Evolutionary conservation across 1,140 invertebrate species (phyloP).

Genomic region (Limonius californicus): DNA sequence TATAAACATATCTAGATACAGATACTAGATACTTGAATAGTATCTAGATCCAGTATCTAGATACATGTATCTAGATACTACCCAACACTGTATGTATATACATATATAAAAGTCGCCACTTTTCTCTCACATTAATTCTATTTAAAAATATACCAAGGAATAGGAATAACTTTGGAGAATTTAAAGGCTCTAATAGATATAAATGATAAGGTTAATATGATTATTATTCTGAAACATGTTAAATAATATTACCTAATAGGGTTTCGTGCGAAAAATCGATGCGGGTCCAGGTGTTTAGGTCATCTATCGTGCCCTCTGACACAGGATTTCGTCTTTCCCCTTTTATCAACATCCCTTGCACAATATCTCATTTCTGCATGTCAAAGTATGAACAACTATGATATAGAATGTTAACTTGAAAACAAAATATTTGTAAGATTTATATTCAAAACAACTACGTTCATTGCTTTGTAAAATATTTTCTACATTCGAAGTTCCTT

Average conservation of each 20-base stretch:
- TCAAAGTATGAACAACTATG: neutral
- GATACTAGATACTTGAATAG: too few relatives aligned
- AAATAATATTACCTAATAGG: constrained; percentile 7
- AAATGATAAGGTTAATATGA: neutral
- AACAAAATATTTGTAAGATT: constrained; percentile 2
- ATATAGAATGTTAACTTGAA: neutral
- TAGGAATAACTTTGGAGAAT: too few relatives aligned
- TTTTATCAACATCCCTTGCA: constrained; percentile 21
- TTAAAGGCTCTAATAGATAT: too few relatives aligned
- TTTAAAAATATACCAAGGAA: too few relatives aligned
- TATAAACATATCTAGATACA: too few relatives aligned
- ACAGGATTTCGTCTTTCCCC: constrained; percentile 28
- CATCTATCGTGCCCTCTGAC: constrained; percentile 34
- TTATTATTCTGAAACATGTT: neutral
- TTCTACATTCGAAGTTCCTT: too few relatives aligned
- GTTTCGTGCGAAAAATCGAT: constrained; percentile 33
- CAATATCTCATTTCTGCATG: constrained; percentile 10
- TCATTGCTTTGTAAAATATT: too few relatives aligned
- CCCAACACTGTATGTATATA: neutral
- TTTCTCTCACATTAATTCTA: too few relatives aligned
- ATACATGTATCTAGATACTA: too few relatives aligned
- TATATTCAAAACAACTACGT: too few relatives aligned
- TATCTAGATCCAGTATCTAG: too few relatives aligned
- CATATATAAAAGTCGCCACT: too few relatives aligned
- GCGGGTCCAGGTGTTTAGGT: constrained; percentile 30